phyloP scores from a whole-genome alignment of 2,888 invertebrate genomes.

The Melieria picta region DNA sequence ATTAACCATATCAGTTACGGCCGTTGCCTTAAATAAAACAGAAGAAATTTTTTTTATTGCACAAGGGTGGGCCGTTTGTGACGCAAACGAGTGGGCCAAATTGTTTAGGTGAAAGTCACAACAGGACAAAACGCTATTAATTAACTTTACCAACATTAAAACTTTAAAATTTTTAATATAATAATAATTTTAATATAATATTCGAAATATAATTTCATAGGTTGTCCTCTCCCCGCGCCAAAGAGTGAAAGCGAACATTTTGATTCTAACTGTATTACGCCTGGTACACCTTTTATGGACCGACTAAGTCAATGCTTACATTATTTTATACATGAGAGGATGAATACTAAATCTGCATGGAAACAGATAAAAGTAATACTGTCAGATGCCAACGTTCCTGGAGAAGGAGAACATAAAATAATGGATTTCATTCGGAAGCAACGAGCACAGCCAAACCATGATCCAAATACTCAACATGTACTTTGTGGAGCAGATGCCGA shows the following conservation, averaged over 20 bases:
- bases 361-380: slow-evolving; percentile 91
- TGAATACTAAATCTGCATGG: slow-evolving; percentile 97
- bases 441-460: slow-evolving; percentile 92
- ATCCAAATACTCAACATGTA: slow-evolving; percentile 97
- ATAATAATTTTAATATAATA: not conserved
- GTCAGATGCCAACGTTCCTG: slow-evolving; percentile 99
- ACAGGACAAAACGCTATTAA: no score
- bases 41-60: no score
- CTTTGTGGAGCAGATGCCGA: slow-evolving; percentile 99
- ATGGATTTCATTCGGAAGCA: slow-evolving; percentile 99
- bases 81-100: no score
- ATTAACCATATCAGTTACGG: no score
- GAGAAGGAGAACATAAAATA: slow-evolving; percentile 99
- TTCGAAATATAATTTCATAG: slow-evolving; percentile 38
- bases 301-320: slow-evolving; percentile 82
- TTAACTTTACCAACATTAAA: no score
- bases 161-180: no score
- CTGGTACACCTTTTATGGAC: slow-evolving; percentile 99
- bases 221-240: slow-evolving; percentile 82
- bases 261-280: slow-evolving; percentile 99
- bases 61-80: no score
- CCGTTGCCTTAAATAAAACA: no score
- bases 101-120: no score
- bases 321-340: slow-evolving; percentile 64
- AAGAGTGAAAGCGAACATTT: slow-evolving; percentile 94